These are phyloP conservation scores for Crotalus helleri DNA, from an alignment of 2,113 vertebrate genomes.

Conservation along the genomic window DNA sequence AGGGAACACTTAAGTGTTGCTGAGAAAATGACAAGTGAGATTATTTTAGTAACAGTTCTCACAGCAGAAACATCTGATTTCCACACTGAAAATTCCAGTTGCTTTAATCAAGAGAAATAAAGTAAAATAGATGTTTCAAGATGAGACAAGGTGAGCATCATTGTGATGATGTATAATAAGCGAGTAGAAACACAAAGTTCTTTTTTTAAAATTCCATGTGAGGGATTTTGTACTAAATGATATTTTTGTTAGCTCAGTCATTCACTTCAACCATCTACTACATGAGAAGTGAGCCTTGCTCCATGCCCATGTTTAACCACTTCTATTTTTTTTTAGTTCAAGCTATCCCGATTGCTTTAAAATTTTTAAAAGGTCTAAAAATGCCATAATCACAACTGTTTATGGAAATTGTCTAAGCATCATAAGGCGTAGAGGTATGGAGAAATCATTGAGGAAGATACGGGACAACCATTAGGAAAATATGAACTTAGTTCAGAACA, in stretches of 20 bases:
- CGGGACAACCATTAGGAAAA: background rate
- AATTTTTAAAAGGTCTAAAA: background rate
- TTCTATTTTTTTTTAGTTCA: background rate
- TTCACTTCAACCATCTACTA: background rate
- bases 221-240: background rate
- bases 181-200: background rate
- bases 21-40: slow-evolving; percentile 34
- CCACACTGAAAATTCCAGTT: background rate
- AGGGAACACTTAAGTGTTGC: slow-evolving; percentile 22
- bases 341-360: background rate
- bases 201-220: background rate
- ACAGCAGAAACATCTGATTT: background rate
- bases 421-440: background rate
- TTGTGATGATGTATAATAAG: background rate
- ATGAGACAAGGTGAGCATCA: background rate
- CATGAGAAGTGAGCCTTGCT: background rate
- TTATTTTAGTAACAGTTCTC: background rate
- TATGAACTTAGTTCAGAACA: background rate
- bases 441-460: background rate
- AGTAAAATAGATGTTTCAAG: no score
- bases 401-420: background rate
- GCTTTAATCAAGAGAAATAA: background rate
- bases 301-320: background rate
- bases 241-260: background rate
- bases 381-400: background rate